phyloP scores from a whole-genome alignment of 2,113 vertebrate species.

The Nothoprocta perdicaria region DNA sequence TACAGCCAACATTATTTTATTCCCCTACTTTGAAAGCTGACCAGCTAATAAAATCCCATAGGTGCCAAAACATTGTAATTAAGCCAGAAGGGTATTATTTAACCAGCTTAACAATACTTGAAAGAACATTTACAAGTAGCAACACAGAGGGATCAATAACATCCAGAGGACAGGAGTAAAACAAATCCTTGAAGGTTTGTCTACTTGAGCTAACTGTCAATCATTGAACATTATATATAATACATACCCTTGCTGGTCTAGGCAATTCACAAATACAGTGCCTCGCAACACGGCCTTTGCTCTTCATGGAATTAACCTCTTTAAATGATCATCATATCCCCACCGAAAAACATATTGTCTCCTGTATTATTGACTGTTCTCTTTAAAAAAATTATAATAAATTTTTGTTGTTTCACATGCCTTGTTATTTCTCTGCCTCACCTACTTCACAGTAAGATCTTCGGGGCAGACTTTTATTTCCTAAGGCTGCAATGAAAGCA shows the following conservation, averaged over 20 bases:
- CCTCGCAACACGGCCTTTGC: background rate
- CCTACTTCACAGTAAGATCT: background rate
- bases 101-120: background rate
- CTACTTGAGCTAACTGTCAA: background rate
- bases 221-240: background rate
- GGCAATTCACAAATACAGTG: background rate
- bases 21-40: background rate
- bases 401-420: background rate
- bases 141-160: constrained; percentile 9
- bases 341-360: background rate
- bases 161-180: constrained; percentile 7
- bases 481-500: background rate
- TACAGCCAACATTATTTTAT: background rate
- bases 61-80: background rate
- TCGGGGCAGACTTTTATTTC: background rate
- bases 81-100: background rate
- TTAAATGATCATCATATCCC: background rate
- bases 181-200: background rate
- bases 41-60: background rate
- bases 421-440: background rate
- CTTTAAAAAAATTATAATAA: background rate
- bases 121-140: constrained; percentile 5
- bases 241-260: background rate
- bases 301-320: background rate
- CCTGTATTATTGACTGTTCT: background rate